Conservation (phyloP, 2,888 invertebrate genomes). For the Trachelus stipa region DNA sequence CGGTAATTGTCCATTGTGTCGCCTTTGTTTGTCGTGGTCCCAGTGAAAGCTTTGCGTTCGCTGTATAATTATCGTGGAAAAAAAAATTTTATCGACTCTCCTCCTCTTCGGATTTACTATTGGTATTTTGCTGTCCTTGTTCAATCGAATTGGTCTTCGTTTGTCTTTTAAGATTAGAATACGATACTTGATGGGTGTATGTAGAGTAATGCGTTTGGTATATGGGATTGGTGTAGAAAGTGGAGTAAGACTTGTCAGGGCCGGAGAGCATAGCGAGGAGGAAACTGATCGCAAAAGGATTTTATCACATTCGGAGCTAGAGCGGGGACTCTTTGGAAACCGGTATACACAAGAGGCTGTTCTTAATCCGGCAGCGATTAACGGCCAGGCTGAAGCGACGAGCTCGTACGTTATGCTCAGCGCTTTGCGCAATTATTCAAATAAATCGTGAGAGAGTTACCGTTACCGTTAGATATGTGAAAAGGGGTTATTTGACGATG, state of each 20-base stretch:
- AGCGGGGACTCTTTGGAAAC: conserved; percentile 30
- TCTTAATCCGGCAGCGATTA: conserved; percentile 53
- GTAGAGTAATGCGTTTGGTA: neutral
- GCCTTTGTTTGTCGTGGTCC: conserved; percentile 44
- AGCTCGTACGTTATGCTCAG: conserved; percentile 18
- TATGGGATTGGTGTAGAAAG: neutral
- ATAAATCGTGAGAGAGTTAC: conserved; percentile 32
- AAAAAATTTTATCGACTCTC: neutral
- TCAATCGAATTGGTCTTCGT: neutral
- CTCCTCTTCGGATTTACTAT: neutral
- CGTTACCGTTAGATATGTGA: neutral
- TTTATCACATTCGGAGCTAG: neutral
- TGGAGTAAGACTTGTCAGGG: neutral
- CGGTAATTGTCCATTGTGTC: conserved; percentile 32
- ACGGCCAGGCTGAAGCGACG: conserved; percentile 33
- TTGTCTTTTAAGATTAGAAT: neutral
- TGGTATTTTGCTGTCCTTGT: neutral
- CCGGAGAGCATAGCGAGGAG: neutral
- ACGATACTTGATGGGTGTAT: neutral
- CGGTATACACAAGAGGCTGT: conserved; percentile 44
- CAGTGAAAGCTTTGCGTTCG: conserved; percentile 32
- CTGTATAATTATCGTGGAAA: neutral
- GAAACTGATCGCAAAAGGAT: neutral
- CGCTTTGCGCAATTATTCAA: conserved; percentile 2
- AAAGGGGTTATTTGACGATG: neutral